Percentiles rank a stretch among this genome's conserved stretches.
These are phyloP conservation scores for Brachystomella parvula DNA, from an alignment of 1,140 invertebrate genomes.

Conservation along the genomic window DNA sequence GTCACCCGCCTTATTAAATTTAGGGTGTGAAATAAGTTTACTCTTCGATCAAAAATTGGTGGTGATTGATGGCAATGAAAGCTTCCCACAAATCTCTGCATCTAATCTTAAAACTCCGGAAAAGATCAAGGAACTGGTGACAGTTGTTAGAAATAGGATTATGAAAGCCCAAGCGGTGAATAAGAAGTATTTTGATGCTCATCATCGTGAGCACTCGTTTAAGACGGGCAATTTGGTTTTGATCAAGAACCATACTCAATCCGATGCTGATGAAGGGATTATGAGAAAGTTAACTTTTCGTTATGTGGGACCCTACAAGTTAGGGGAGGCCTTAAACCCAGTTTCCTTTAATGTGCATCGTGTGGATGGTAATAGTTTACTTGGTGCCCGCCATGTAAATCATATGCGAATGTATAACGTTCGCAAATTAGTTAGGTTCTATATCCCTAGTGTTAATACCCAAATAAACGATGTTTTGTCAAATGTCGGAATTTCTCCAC, in stretches of 20 bases:
- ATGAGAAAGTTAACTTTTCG: neutral
- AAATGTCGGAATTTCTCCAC: too few species aligned
- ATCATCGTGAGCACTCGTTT: neutral
- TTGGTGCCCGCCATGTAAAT: neutral
- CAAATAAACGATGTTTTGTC: neutral
- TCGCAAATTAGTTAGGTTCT: neutral
- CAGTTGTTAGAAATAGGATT: neutral
- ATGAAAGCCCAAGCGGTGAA: neutral
- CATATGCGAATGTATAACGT: neutral
- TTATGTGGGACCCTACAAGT: neutral
- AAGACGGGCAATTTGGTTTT: neutral
- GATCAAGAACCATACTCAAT: neutral
- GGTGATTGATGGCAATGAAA: neutral
- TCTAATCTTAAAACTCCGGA: constrained; percentile 1
- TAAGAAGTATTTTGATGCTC: neutral
- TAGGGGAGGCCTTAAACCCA: neutral
- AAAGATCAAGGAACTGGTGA: neutral
- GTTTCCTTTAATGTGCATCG: neutral
- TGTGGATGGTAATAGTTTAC: neutral
- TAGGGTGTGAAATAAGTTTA: constrained; percentile 40
- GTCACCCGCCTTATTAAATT: constrained; percentile 42
- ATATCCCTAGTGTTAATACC: neutral
- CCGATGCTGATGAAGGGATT: neutral
- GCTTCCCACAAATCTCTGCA: neutral
- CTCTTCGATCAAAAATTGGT: constrained; percentile 19